phyloP scores from a whole-genome alignment of 2,113 vertebrate species.

The Phyllostomus discolor region DNA sequence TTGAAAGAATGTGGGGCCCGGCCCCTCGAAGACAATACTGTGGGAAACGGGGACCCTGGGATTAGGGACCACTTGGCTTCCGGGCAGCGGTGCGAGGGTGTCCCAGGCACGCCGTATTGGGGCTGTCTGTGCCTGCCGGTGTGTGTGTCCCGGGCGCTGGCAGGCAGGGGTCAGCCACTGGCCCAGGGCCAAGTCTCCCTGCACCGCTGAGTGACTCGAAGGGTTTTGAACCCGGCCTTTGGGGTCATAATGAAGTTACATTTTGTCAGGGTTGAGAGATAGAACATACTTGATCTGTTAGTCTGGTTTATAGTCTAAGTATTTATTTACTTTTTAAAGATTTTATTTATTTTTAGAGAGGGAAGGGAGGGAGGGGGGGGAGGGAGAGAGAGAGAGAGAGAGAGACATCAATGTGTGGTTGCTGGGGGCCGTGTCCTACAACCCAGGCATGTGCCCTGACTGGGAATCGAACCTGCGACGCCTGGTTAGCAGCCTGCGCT shows the following conservation, averaged over 20 bases:
- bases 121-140: neutral
- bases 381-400: too few relatives aligned
- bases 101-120: neutral
- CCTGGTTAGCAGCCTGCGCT: too few relatives aligned
- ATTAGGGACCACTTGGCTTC: neutral
- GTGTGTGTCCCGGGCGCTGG: neutral
- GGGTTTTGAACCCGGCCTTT: neutral
- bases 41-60: neutral
- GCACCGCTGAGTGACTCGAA: neutral
- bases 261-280: neutral
- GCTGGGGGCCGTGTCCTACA: too few relatives aligned
- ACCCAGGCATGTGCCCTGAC: too few relatives aligned
- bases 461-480: too few relatives aligned
- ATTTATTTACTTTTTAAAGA: too few relatives aligned
- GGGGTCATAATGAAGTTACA: neutral
- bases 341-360: too few relatives aligned
- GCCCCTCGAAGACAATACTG: neutral
- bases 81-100: too few relatives aligned
- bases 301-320: neutral
- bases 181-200: neutral
- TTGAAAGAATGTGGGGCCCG: neutral
- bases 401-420: too few relatives aligned
- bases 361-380: too few relatives aligned
- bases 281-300: neutral
- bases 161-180: neutral